Evolutionary conservation across 2,113 vertebrate species (phyloP).

Genomic region (Brachionichthys hirsutus): DNA sequence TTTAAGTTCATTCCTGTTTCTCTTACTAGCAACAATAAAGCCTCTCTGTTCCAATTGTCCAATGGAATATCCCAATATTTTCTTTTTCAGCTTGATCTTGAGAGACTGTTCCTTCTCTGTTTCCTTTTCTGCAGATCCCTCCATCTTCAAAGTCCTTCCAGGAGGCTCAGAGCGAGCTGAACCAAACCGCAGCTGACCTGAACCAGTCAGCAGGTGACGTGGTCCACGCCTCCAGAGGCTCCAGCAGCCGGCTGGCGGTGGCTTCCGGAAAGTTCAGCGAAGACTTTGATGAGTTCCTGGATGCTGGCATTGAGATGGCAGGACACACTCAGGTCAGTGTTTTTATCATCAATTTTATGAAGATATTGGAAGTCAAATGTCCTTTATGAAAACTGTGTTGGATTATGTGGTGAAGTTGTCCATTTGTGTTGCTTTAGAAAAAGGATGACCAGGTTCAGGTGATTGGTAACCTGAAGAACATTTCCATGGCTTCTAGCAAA

Average conservation of each 20-base stretch:
- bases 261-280: constrained; percentile 97
- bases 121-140: constrained; percentile 82
- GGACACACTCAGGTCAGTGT: constrained; percentile 90
- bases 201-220: constrained; percentile 98
- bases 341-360: neutral
- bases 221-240: constrained; percentile 92
- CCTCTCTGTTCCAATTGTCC: too few relatives aligned
- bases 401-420: neutral
- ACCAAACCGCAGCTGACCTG: constrained; percentile 92
- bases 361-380: neutral
- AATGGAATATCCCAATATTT: too few relatives aligned
- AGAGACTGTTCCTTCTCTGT: neutral
- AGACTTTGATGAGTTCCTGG: constrained; percentile 97
- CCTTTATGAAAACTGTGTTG: neutral
- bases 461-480: constrained; percentile 98
- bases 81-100: too few relatives aligned
- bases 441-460: constrained; percentile 99
- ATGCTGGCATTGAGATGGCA: constrained; percentile 98
- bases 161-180: constrained; percentile 93
- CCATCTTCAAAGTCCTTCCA: constrained; percentile 92
- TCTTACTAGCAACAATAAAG: too few relatives aligned
- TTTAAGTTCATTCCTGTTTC: too few relatives aligned
- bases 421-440: constrained; percentile 76
- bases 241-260: constrained; percentile 89
- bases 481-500: constrained; percentile 99